Evolutionary conservation across 1,140 invertebrate species (phyloP), one percentile per base, ranked within the genome.

Genomic region (Cotesia vestalis): DNA sequence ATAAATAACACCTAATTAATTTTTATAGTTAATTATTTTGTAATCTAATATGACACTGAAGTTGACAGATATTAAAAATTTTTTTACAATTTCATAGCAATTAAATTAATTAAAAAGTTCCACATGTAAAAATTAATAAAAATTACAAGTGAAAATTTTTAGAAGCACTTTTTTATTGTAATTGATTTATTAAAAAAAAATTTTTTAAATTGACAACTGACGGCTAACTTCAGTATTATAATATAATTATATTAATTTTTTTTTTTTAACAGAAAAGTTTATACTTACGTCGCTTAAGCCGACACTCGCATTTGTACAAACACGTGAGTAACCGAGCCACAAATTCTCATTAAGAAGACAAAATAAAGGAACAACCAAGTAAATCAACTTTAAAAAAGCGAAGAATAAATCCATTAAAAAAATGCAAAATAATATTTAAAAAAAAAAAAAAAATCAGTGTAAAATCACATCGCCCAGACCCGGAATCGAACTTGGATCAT

Each of bases 241-340:
- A 67, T 71, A 11, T 63, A 53, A 64, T 69, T n/a, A 59, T 64
- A n/a, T 12, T 74, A 77, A 74, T 77, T 79, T 84, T 70, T 75
- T 62, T 76, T 89, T 88, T 17, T 17, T 17, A 17, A 69, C 85
- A 93, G 94, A 86, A 96, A 96, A 91, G 91, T 96, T 77, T 96
- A 96, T 89, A 95, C 94, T 76, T 96, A 96, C 87, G 94, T 96
- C 85, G 94, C 95, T 89, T 96, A 93, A 91, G 87, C 86, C 79
- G 80, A 79, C 79, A 80, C 78, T 78, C 79, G 81, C 81, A 84
- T 83, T 80, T 86, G 84, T 86, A 86, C 82, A 86, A 85, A 84
- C 77, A 80, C 85, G 82, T 85, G 85, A 84, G 83, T 85, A 72
- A 57, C 52, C 63, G 63, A 72, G 53, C 63, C 51, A 67, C 66